Percentiles rank a stretch among this genome's conserved stretches.
These are phyloP conservation scores for Pantherophis guttatus DNA, from an alignment of 2,113 vertebrate species.

Conservation along the genomic window DNA sequence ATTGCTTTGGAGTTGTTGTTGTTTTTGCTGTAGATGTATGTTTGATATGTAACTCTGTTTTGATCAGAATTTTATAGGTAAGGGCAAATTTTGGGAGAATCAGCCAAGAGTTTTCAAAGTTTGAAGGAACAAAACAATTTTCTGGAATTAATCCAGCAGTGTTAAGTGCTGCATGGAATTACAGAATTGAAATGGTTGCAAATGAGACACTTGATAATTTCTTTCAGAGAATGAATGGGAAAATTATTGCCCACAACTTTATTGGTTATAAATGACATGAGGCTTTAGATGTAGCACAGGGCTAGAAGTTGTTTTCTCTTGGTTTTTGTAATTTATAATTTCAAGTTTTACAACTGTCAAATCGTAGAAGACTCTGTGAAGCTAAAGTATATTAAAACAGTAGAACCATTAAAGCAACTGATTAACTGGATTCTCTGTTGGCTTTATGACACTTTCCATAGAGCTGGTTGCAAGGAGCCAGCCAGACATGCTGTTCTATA, in stretches of 20 bases:
- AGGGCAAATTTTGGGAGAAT: neutral
- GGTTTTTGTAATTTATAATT: neutral
- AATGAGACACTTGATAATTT: neutral
- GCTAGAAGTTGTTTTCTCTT: neutral
- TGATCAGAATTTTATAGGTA: neutral
- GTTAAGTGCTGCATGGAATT: neutral
- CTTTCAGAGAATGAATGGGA: neutral
- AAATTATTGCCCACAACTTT: neutral
- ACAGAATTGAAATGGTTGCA: neutral
- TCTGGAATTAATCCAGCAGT: neutral
- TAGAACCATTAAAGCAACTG: neutral
- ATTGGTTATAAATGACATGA: neutral
- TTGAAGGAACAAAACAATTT: neutral
- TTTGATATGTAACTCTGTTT: neutral
- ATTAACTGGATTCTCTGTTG: neutral
- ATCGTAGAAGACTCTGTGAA: neutral
- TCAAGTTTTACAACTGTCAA: neutral
- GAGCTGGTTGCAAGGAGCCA: neutral
- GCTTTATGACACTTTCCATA: neutral
- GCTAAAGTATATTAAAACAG: neutral
- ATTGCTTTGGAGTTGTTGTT: neutral
- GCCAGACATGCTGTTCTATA: neutral
- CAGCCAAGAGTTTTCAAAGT: neutral
- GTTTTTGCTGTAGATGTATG: neutral
- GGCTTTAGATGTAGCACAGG: neutral